phyloP scores from a whole-genome alignment of 64 coral and sea anemone species.

The Stichodactyla helianthus region DNA sequence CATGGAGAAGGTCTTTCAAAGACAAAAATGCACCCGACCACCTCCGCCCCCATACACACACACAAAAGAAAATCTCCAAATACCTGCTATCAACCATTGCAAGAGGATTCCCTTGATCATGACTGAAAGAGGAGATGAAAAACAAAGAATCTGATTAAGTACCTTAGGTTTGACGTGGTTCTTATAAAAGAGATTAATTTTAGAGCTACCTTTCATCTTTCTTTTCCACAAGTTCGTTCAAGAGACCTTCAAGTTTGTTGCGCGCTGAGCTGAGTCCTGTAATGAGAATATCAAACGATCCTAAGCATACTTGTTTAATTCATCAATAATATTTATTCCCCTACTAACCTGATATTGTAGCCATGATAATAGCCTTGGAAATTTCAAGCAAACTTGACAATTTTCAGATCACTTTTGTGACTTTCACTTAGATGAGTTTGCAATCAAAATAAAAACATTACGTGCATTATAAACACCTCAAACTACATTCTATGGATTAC shows the following conservation, averaged over 20 bases:
- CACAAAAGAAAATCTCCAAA: background rate
- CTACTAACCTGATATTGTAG: background rate
- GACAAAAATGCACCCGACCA: no score
- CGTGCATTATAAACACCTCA: background rate
- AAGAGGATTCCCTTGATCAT: background rate
- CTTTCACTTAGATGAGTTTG: background rate
- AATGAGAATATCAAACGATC: background rate
- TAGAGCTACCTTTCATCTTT: conserved; percentile 48
- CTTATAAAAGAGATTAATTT: background rate
- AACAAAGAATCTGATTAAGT: background rate
- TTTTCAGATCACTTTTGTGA: background rate
- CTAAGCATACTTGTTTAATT: background rate
- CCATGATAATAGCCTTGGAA: background rate
- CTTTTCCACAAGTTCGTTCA: conserved; percentile 57
- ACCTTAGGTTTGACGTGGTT: background rate
- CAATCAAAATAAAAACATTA: background rate
- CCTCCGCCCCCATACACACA: background rate
- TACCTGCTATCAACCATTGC: conserved; percentile 3
- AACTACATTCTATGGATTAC: background rate
- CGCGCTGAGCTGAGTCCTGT: conserved; percentile 24
- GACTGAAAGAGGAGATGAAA: background rate
- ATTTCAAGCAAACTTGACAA: background rate
- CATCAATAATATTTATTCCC: background rate
- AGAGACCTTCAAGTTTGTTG: conserved; percentile 39
- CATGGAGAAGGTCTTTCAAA: no score